Conservation (phyloP, 64 coral and sea anemone species). For the Stichodactyla helianthus region DNA sequence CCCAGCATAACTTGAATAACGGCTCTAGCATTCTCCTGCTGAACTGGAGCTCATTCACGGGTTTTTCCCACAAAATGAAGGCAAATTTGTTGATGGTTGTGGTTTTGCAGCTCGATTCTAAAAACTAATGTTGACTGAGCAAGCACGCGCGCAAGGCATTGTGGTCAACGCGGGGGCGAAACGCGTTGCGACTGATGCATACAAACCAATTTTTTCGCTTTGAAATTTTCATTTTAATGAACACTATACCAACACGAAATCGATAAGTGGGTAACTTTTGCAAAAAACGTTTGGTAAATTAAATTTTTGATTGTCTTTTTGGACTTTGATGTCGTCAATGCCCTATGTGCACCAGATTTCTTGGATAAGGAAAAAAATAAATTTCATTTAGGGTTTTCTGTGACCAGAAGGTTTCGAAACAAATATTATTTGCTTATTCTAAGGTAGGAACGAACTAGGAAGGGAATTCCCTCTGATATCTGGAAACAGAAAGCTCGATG, state of each 20-base stretch:
- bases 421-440: neutral
- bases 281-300: neutral
- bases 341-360: no score
- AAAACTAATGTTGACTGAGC: conserved; percentile 7
- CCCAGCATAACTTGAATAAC: neutral
- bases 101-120: neutral
- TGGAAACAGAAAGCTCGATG: neutral
- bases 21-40: neutral
- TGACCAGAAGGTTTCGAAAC: neutral
- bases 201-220: neutral
- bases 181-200: neutral
- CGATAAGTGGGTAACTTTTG: neutral
- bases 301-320: neutral
- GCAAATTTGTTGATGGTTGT: conserved; percentile 13
- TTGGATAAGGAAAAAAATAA: no score
- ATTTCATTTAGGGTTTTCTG: no score
- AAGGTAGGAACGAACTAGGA: neutral
- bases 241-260: neutral
- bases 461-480: neutral
- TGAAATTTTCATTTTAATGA: neutral
- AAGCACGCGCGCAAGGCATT: neutral
- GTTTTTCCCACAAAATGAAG: conserved; percentile 9
- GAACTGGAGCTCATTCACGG: conserved; percentile 6
- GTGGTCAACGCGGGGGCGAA: conserved; percentile 20
- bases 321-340: no score